Conservation (phyloP, 2,888 invertebrate genomes). For the Dryobota labecula region DNA sequence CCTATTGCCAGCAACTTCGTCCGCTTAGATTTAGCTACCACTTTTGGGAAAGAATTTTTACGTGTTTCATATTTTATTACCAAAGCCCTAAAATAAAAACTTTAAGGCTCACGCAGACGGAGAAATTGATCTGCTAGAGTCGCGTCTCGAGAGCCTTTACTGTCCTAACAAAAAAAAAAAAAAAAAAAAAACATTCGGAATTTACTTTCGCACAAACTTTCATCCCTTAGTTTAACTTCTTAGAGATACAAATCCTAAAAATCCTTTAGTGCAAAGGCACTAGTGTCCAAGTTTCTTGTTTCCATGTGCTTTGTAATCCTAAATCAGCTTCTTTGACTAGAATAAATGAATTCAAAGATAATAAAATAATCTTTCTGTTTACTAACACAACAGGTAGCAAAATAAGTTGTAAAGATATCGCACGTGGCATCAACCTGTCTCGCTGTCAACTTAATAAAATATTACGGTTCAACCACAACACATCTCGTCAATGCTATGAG, state of each 20-base stretch:
- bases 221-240: not conserved
- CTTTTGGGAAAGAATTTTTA: not conserved
- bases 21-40: not conserved
- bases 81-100: no score
- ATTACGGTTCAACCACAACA: constrained; percentile 24
- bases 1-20: not conserved
- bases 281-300: not conserved
- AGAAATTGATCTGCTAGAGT: no score
- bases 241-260: not conserved
- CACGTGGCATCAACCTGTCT: constrained; percentile 60
- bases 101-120: no score
- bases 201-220: not conserved
- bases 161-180: no score
- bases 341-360: constrained; percentile 6
- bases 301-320: not conserved
- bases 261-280: not conserved
- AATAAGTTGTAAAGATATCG: constrained; percentile 63
- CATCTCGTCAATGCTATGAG: constrained; percentile 22
- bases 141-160: no score
- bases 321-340: constrained; percentile 8
- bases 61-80: not conserved
- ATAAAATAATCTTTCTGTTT: constrained; percentile 24
- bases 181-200: no score
- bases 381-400: constrained; percentile 64
- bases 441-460: constrained; percentile 43